Conservation (phyloP, 2,888 invertebrate genomes). For the Erebia palarica region DNA sequence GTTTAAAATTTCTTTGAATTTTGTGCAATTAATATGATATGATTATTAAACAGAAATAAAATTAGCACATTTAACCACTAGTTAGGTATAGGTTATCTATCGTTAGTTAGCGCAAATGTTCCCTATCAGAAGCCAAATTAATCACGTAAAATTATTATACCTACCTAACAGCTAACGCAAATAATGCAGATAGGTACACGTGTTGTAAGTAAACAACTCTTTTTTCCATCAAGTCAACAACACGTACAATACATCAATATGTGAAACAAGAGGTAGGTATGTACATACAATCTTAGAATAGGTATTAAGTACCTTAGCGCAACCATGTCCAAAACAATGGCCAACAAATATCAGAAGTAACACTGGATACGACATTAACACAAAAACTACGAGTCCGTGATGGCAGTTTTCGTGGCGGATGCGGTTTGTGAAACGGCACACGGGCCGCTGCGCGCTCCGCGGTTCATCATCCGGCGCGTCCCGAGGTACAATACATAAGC, state of each 20-base stretch:
- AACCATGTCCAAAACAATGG: slow-evolving; percentile 56
- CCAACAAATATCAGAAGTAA: slow-evolving; percentile 46
- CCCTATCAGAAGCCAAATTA: too few species aligned
- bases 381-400: slow-evolving; percentile 52
- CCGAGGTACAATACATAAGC: slow-evolving; percentile 53
- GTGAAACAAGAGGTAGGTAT: not conserved
- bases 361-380: slow-evolving; percentile 50
- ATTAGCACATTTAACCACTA: too few species aligned
- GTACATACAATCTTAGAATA: slow-evolving; percentile 12
- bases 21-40: too few species aligned
- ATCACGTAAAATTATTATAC: not conserved
- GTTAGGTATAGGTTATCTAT: too few species aligned
- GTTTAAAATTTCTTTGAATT: too few species aligned
- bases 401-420: slow-evolving; percentile 51
- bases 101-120: too few species aligned
- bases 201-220: not conserved
- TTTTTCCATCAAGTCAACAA: not conserved
- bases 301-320: slow-evolving; percentile 56
- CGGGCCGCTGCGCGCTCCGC: slow-evolving; percentile 44
- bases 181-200: not conserved
- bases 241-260: not conserved
- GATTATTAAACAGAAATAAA: too few species aligned
- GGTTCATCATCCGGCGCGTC: slow-evolving; percentile 51
- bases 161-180: not conserved
- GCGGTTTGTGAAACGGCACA: slow-evolving; percentile 50